Conservation (phyloP, 2,888 invertebrate genomes). For the Macaria liturata region DNA sequence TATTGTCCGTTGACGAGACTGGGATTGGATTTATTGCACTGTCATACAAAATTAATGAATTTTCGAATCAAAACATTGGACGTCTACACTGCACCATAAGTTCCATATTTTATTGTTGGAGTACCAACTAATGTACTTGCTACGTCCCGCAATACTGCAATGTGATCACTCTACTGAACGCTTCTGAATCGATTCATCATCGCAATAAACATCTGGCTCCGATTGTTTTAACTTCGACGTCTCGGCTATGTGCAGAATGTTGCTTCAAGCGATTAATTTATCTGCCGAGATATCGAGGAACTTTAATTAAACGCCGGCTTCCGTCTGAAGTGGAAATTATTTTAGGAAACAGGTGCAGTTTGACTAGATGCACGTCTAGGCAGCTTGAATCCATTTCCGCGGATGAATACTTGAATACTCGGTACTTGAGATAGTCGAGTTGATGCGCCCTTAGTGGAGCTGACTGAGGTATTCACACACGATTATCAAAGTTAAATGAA, state of each 20-base stretch:
- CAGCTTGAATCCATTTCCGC: constrained; percentile 24
- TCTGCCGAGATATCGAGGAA: constrained; percentile 23
- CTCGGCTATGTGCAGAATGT: constrained; percentile 3
- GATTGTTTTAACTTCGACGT: constrained; percentile 17
- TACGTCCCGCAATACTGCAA: background rate
- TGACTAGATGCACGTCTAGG: constrained; percentile 21
- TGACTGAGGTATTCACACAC: too few relatives aligned
- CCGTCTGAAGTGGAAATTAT: constrained; percentile 30
- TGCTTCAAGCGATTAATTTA: constrained; percentile 18
- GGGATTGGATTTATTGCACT: too few relatives aligned
- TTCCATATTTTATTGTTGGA: too few relatives aligned
- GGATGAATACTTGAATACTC: constrained; percentile 8
- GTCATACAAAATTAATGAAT: too few relatives aligned
- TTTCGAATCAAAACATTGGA: too few relatives aligned
- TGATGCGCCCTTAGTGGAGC: too few relatives aligned
- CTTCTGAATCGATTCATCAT: constrained; percentile 13
- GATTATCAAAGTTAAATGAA: too few relatives aligned
- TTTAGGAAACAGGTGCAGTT: constrained; percentile 30
- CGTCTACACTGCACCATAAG: too few relatives aligned
- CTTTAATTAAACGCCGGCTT: constrained; percentile 32
- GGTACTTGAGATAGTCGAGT: background rate
- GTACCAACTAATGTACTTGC: too few relatives aligned
- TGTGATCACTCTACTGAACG: background rate
- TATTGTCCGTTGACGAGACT: too few relatives aligned
- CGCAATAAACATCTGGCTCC: constrained; percentile 10